Percentiles rank a stretch among this genome's conserved stretches.
Conservation (phyloP, 2,797 vertebrate genomes). For the Holocentrus rufus region DNA sequence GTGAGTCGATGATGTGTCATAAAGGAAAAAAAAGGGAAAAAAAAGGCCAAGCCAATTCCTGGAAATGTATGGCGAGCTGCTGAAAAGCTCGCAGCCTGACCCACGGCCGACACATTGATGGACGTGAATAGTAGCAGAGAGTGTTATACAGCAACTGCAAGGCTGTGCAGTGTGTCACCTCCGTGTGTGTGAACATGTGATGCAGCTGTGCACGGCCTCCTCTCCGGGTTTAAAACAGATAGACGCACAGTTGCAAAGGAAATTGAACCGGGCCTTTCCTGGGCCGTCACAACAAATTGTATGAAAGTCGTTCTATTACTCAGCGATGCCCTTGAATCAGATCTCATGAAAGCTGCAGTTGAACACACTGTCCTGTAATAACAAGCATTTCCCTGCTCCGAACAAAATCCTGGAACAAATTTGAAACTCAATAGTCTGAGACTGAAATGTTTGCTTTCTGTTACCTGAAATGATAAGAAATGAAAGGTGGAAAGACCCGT, state of each 20-base stretch:
- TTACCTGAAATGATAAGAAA: not conserved
- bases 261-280: slow-evolving; percentile 6
- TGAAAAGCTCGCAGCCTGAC: slow-evolving; percentile 3
- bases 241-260: not conserved
- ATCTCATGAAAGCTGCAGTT: not conserved
- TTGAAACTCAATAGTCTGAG: not conserved
- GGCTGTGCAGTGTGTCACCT: slow-evolving; percentile 16
- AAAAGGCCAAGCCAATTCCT: slow-evolving; percentile 3
- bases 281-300: not conserved
- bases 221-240: not conserved
- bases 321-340: not conserved
- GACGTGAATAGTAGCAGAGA: slow-evolving; percentile 6
- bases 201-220: not conserved
- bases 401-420: not conserved
- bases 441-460: not conserved
- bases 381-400: not conserved
- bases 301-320: slow-evolving; percentile 10
- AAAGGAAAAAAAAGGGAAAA: slow-evolving; percentile 20
- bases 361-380: not conserved
- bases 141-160: not conserved
- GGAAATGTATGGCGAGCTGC: slow-evolving; percentile 29
- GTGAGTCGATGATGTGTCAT: not conserved
- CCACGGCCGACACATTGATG: slow-evolving; percentile 15
- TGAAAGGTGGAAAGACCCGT: not conserved
- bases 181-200: not conserved